A percentile compares a stretch with the other conserved stretches of the same genome.
phyloP scores from a whole-genome alignment of 2,888 invertebrate species.

The Taphrorychus bicolor region DNA sequence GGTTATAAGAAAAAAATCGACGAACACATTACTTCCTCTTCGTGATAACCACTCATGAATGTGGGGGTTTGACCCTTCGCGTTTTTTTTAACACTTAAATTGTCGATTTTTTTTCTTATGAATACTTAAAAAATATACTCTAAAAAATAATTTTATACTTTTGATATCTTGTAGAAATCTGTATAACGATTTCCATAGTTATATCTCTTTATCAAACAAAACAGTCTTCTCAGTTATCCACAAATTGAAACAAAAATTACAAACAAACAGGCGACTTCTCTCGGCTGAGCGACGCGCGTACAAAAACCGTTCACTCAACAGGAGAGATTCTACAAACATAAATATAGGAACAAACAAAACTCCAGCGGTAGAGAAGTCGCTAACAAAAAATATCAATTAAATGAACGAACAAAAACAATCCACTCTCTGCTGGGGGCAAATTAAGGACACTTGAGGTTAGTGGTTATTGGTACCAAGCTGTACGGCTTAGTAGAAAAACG shows the following conservation, averaged over 20 bases:
- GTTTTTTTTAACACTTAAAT: no score
- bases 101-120: constrained; percentile 29
- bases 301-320: constrained; percentile 13
- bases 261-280: constrained; percentile 12
- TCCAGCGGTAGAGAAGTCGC: not conserved
- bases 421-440: not conserved
- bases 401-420: constrained; percentile 28
- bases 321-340: not conserved
- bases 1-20: constrained; percentile 38
- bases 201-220: constrained; percentile 31
- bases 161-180: constrained; percentile 27
- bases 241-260: constrained; percentile 13
- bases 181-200: constrained; percentile 9
- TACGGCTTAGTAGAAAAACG: constrained; percentile 50
- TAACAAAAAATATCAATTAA: constrained; percentile 26
- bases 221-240: constrained; percentile 20
- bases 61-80: no score
- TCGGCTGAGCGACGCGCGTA: constrained; percentile 6
- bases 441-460: not conserved
- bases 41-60: no score
- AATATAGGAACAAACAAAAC: not conserved
- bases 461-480: no score
- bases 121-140: constrained; percentile 35
- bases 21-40: no score
- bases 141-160: constrained; percentile 28